These are phyloP conservation scores for Gallinago nigripennis DNA, from an alignment of 2,797 vertebrate genomes.

Conservation along the genomic window DNA sequence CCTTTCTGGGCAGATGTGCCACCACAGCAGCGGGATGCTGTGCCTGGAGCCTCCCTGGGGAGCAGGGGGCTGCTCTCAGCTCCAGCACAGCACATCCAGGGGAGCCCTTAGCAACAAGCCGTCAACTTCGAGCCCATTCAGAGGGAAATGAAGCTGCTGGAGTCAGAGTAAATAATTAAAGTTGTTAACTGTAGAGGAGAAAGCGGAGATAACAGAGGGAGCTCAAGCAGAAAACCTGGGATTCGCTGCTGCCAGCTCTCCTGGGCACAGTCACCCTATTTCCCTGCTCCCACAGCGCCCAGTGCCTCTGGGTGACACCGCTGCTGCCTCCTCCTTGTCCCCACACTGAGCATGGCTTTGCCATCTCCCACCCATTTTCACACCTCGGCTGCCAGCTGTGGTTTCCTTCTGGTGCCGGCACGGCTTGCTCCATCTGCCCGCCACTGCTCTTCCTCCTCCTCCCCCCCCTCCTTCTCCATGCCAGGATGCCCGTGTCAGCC, in stretches of 20 bases:
- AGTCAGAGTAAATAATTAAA: slow-evolving; percentile 68
- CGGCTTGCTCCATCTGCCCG: background rate
- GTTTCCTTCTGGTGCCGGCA: background rate
- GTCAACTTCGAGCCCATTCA: background rate
- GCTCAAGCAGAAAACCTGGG: slow-evolving; percentile 58
- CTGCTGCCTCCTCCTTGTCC: background rate
- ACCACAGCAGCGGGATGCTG: accelerated
- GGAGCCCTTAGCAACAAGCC: slow-evolving; percentile 29
- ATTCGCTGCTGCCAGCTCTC: background rate
- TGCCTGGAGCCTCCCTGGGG: background rate
- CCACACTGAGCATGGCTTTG: accelerated
- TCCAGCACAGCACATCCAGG: accelerated
- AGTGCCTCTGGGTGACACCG: background rate
- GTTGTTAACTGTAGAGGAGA: slow-evolving; percentile 31
- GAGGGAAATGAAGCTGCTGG: slow-evolving; percentile 26
- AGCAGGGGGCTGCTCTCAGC: background rate
- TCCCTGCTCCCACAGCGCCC: background rate
- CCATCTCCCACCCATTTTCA: background rate
- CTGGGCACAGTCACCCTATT: accelerated
- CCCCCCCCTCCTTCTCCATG: background rate
- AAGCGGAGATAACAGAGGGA: slow-evolving; percentile 33
- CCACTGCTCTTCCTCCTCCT: background rate
- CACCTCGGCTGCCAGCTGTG: accelerated
- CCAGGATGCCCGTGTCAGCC: background rate
- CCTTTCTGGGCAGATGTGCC: background rate